Evolutionary conservation across 64 coral and sea anemone species (phyloP).

Genomic region (Platygyra sinensis): DNA sequence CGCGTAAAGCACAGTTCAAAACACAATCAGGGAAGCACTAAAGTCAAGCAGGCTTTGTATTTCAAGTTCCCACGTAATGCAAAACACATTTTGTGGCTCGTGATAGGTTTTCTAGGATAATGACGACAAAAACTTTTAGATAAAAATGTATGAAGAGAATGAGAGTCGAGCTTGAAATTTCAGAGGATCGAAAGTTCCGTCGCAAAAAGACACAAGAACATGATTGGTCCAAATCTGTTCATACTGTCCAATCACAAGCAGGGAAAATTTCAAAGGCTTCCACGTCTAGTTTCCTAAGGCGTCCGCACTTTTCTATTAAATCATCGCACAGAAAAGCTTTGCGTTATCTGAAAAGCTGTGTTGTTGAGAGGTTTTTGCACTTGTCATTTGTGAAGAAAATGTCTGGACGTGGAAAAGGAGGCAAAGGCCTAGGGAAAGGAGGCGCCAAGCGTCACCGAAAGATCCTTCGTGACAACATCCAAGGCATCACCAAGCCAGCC

Average conservation of each 20-base stretch:
- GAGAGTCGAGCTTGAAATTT: background rate
- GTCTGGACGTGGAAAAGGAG: conserved; percentile 95
- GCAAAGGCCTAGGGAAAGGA: conserved; percentile 93
- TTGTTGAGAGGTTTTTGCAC: background rate
- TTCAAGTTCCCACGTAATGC: no score
- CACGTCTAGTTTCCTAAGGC: background rate
- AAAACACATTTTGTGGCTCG: no score
- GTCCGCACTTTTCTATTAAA: background rate
- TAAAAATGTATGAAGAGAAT: no score
- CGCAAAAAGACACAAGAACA: background rate
- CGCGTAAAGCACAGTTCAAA: no score
- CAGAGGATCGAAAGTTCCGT: background rate
- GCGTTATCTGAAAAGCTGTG: no score
- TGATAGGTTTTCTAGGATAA: no score
- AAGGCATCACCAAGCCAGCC: conserved; percentile 93
- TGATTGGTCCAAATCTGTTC: conserved; percentile 8
- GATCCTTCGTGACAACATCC: conserved; percentile 96
- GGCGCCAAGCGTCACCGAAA: conserved; percentile 95
- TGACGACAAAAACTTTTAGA: no score
- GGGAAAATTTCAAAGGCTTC: background rate
- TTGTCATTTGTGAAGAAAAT: conserved; percentile 20
- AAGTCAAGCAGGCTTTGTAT: no score
- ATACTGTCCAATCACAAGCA: background rate
- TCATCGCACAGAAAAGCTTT: accelerated
- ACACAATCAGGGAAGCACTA: no score